These are phyloP conservation scores for Luffia ferchaultella DNA, from an alignment of 2,888 invertebrate genomes.

Conservation along the genomic window DNA sequence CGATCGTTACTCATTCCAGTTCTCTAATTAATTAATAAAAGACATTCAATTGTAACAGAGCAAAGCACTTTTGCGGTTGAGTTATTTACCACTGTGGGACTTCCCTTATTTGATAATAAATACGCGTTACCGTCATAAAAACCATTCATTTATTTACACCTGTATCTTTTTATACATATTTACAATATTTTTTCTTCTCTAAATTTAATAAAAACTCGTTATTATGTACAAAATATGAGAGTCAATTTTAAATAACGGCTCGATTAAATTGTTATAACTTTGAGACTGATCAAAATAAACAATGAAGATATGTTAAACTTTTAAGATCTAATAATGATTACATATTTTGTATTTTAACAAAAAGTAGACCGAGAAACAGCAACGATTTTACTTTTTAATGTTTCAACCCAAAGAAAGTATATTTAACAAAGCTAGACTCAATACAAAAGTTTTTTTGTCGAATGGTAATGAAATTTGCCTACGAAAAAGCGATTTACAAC, in stretches of 20 bases:
- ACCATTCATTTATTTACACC: conserved; percentile 61
- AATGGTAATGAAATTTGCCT: too few relatives aligned
- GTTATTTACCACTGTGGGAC: background rate
- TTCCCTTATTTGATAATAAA: too few relatives aligned
- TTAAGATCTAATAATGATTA: conserved; percentile 18
- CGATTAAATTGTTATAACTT: background rate
- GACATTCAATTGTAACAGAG: conserved; percentile 8
- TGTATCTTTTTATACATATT: conserved; percentile 14
- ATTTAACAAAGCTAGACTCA: too few relatives aligned
- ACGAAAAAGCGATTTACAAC: too few relatives aligned
- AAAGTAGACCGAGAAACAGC: background rate
- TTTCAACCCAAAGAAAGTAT: too few relatives aligned
- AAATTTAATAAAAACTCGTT: background rate
- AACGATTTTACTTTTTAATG: background rate
- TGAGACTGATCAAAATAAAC: background rate
- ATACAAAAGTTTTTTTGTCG: too few relatives aligned
- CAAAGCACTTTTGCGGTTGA: background rate
- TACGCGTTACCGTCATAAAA: conserved; percentile 53
- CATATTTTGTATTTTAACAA: conserved; percentile 3
- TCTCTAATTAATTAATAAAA: conserved; percentile 17
- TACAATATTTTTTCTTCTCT: background rate
- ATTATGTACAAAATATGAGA: conserved; percentile 4
- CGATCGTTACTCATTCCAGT: conserved; percentile 14
- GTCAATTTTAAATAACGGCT: background rate
- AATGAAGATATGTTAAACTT: conserved; percentile 28